phyloP scores from a whole-genome alignment of 1,140 invertebrate species.

The Vanessa tameamea region DNA sequence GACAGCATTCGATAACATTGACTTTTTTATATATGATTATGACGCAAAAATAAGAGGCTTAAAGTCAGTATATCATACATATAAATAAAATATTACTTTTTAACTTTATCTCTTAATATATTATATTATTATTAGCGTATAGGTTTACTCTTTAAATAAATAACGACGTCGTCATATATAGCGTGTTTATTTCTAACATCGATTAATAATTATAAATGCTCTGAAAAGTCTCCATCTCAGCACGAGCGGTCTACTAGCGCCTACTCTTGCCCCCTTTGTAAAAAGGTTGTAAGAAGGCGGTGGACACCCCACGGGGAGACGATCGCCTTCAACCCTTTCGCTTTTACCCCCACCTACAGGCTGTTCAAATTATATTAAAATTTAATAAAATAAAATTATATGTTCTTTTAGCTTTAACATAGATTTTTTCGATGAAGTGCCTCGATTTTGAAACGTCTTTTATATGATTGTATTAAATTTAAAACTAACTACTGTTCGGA shows the following conservation, averaged over 20 bases:
- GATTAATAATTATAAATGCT: conserved; percentile 28
- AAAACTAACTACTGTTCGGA: no score
- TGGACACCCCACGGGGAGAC: conserved; percentile 68
- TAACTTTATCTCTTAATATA: no score
- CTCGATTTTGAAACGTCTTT: no score
- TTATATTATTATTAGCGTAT: background rate
- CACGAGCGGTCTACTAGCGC: conserved; percentile 53
- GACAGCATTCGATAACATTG: no score
- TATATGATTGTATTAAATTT: no score
- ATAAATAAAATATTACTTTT: no score
- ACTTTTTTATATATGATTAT: no score
- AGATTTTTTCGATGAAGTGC: background rate
- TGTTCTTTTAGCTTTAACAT: background rate
- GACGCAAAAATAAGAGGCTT: no score
- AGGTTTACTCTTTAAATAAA: background rate
- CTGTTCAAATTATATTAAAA: conserved; percentile 51
- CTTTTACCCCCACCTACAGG: conserved; percentile 75
- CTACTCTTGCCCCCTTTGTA: conserved; percentile 75
- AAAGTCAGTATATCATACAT: no score
- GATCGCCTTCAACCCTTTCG: conserved; percentile 80
- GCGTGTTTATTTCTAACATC: conserved; percentile 24
- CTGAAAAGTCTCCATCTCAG: conserved; percentile 35
- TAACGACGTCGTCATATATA: conserved; percentile 6
- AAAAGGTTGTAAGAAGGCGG: conserved; percentile 80
- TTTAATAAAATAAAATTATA: background rate